These are phyloP conservation scores for Parazoanthus atlanticus DNA, from an alignment of 92 coral and sea anemone genomes.

Conservation along the genomic window DNA sequence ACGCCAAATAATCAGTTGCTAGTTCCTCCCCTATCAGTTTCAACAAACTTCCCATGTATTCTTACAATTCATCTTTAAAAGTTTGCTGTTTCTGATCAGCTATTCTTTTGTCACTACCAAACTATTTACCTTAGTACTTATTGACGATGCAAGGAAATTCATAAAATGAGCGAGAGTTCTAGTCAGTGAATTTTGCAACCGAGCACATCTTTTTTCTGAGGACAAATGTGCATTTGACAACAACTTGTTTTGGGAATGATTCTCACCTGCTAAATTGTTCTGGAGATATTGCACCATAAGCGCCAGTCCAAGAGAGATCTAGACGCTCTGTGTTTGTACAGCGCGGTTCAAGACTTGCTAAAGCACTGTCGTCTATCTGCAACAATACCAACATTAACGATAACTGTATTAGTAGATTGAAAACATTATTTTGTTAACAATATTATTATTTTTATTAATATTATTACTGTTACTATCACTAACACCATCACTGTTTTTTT, in stretches of 20 bases:
- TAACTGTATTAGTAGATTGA: not conserved
- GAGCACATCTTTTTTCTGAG: not conserved
- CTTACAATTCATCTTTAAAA: no score
- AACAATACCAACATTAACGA: not conserved
- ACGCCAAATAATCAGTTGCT: not conserved
- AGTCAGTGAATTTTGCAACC: no score
- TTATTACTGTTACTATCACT: no score
- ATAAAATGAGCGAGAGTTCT: no score
- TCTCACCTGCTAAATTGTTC: constrained; percentile 62
- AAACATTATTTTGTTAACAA: not conserved
- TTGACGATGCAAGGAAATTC: no score
- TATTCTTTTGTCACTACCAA: no score
- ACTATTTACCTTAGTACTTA: no score
- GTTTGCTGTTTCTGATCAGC: no score
- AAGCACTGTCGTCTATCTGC: constrained; percentile 71
- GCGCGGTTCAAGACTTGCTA: constrained; percentile 69
- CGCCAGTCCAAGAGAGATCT: constrained; percentile 91
- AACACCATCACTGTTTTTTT: no score
- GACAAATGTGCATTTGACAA: not conserved
- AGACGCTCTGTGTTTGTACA: constrained; percentile 79
- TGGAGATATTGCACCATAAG: constrained; percentile 69
- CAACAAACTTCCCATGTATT: no score
- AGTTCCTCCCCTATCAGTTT: no score
- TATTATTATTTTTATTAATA: no score
- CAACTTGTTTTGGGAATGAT: not conserved